Evolutionary conservation across 2,113 vertebrate species (phyloP).

Genomic region (Dinomys branickii): DNA sequence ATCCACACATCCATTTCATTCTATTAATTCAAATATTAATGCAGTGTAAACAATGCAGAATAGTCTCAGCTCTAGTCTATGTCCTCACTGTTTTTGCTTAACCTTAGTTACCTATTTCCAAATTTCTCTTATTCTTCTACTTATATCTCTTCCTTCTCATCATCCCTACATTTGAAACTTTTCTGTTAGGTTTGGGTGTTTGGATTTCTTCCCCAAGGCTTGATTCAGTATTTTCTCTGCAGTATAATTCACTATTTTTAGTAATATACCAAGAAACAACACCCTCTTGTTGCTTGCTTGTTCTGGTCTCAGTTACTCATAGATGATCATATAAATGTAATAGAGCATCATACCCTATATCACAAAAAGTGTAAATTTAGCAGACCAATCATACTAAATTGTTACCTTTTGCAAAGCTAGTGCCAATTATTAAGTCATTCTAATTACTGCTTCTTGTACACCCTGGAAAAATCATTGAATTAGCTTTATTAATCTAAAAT

Average conservation of each 20-base stretch:
- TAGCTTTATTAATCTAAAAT: neutral
- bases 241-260: neutral
- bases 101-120: too few species aligned
- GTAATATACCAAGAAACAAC: neutral
- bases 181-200: neutral
- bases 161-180: neutral
- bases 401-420: neutral
- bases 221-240: neutral
- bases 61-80: too few species aligned
- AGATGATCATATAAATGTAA: neutral
- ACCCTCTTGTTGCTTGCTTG: neutral
- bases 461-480: neutral
- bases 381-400: neutral
- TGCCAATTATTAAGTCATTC: neutral
- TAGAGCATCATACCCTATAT: neutral
- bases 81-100: too few species aligned
- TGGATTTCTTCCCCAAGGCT: neutral
- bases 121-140: too few species aligned
- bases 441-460: neutral
- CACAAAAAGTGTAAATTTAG: neutral
- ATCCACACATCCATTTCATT: neutral
- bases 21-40: neutral
- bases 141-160: neutral
- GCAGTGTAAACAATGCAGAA: too few species aligned
- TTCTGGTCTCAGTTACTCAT: neutral